Percentiles rank a stretch among this genome's conserved stretches.
Conservation (phyloP, 1,140 invertebrate genomes). For the Arctopsyche grandis region DNA sequence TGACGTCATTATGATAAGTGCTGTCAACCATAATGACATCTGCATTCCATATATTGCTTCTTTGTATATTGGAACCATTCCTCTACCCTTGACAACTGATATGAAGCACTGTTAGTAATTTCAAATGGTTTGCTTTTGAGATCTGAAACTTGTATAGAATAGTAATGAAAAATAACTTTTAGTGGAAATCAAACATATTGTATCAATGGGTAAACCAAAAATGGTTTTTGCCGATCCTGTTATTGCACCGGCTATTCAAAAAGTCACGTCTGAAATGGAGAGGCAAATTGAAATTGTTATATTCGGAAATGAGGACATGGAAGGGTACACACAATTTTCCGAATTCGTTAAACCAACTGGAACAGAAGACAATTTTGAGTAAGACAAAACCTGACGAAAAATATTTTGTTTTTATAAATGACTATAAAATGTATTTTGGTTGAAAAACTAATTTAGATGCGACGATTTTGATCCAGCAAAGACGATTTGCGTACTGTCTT, state of each 20-base stretch:
- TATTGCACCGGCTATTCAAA: neutral
- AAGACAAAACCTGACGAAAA: conserved; percentile 23
- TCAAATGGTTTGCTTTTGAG: too few species aligned
- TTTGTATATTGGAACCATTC: conserved; percentile 55
- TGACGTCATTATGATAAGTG: conserved; percentile 59
- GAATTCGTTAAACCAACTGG: conserved; percentile 30
- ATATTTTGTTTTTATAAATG: neutral
- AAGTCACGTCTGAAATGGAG: conserved; percentile 21
- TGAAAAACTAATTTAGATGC: conserved; percentile 20
- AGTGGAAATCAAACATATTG: conserved; percentile 41
- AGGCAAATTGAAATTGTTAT: conserved; percentile 25
- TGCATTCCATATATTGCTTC: conserved; percentile 58
- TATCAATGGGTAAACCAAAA: neutral
- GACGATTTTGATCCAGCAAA: conserved; percentile 49
- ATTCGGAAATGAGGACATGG: neutral
- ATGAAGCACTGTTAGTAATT: conserved; percentile 35
- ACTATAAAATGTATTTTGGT: neutral
- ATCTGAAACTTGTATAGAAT: too few species aligned
- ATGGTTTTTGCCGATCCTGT: conserved; percentile 26
- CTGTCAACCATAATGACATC: conserved; percentile 58
- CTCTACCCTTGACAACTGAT: conserved; percentile 12
- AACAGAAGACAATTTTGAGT: conserved; percentile 37
- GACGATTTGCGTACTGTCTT: conserved; percentile 39
- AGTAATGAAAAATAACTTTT: conserved; percentile 31
- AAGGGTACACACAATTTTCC: neutral